Evolutionary conservation across 2,797 vertebrate species (phyloP).

Genomic region (Propithecus deckenii): DNA sequence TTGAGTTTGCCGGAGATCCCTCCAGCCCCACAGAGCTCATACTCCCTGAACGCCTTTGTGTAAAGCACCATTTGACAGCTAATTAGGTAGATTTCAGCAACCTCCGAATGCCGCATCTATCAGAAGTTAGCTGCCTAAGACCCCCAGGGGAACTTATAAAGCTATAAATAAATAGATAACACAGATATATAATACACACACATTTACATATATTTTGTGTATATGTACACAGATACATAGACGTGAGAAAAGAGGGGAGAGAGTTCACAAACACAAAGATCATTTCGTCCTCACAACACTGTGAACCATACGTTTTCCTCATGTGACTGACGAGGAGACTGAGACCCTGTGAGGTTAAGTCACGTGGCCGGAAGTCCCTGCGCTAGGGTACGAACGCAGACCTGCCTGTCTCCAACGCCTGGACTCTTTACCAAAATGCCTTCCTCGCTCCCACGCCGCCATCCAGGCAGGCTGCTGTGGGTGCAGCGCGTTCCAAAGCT

Average conservation of each 20-base stretch:
- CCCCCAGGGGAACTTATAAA: not conserved
- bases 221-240: not conserved
- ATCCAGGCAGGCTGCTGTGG: not conserved
- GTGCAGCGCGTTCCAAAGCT: not conserved
- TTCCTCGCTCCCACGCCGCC: not conserved
- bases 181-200: not conserved
- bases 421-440: not conserved
- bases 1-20: too few relatives aligned
- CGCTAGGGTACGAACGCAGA: not conserved
- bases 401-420: not conserved
- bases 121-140: not conserved
- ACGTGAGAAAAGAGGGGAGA: not conserved
- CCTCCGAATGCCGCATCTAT: not conserved
- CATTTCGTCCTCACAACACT: not conserved
- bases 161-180: not conserved
- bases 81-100: not conserved
- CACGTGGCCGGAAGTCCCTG: slow-evolving; percentile 12
- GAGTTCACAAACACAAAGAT: not conserved
- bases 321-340: slow-evolving; percentile 38
- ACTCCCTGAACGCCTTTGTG: not conserved
- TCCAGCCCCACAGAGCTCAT: not conserved
- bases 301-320: slow-evolving; percentile 25
- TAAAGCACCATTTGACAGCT: not conserved
- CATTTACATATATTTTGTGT: not conserved
- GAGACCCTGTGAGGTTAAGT: not conserved